Percentiles rank a stretch among this genome's conserved stretches.
Evolutionary conservation across 2,113 vertebrate genomes (phyloP).

Genomic region (Gorsachius goisagi): DNA sequence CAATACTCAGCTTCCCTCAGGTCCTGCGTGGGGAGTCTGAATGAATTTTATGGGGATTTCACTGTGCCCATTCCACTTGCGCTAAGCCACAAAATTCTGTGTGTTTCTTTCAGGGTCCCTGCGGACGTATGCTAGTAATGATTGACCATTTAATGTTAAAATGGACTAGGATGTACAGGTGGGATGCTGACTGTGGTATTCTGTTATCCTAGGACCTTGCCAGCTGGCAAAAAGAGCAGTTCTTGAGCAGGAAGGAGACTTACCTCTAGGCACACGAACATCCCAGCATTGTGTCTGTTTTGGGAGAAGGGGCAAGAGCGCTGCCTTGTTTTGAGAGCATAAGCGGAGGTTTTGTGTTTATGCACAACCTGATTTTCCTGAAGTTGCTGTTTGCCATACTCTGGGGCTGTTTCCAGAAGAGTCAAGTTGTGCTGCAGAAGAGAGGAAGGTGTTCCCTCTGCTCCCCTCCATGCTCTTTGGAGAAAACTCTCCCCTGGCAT

Average conservation of each 20-base stretch:
- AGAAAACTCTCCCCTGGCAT: neutral
- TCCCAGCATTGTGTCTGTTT: neutral
- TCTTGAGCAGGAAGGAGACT: neutral
- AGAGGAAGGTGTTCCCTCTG: neutral
- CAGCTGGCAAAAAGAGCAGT: neutral
- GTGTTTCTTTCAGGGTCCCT: neutral
- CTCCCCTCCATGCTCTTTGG: neutral
- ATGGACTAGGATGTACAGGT: neutral
- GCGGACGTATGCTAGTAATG: neutral
- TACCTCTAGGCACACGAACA: neutral
- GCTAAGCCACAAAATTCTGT: neutral
- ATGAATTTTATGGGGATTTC: neutral
- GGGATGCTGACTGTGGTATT: neutral
- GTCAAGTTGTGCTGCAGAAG: neutral
- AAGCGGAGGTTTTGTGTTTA: neutral
- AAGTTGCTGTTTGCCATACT: neutral
- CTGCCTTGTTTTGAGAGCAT: neutral
- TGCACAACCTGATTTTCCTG: neutral
- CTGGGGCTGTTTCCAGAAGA: neutral
- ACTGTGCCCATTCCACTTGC: neutral
- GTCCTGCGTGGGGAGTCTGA: neutral
- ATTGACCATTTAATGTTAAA: neutral
- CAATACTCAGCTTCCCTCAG: neutral
- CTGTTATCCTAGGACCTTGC: neutral
- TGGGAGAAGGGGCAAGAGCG: neutral